A percentile compares a stretch with the other conserved stretches of the same genome.
Conservation (phyloP, 2,797 vertebrate species). For the Lates japonicus region DNA sequence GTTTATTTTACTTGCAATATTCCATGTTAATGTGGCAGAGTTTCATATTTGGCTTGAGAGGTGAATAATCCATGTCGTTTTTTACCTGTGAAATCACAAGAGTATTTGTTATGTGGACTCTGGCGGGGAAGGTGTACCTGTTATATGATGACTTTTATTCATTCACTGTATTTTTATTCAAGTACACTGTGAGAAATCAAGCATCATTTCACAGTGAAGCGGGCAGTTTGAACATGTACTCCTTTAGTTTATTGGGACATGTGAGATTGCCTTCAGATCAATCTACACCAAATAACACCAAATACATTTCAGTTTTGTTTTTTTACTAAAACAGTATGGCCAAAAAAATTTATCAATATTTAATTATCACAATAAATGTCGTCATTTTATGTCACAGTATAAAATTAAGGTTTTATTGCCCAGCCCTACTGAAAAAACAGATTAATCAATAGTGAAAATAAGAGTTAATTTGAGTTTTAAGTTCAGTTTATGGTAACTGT, state of each 20-base stretch:
- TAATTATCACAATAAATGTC: too few species aligned
- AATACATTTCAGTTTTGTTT: too few species aligned
- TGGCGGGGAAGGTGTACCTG: neutral
- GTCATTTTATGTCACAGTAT: too few species aligned
- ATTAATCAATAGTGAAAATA: too few species aligned
- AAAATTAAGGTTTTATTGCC: too few species aligned
- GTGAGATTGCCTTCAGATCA: too few species aligned
- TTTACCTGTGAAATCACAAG: neutral
- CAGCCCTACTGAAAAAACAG: too few species aligned
- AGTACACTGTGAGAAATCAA: neutral
- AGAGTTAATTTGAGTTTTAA: neutral
- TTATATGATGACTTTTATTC: neutral
- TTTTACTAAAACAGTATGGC: too few species aligned
- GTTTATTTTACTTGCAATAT: neutral
- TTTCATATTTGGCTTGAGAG: neutral
- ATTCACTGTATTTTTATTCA: neutral
- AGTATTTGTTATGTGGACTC: too few species aligned
- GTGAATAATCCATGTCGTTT: neutral
- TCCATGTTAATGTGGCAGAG: neutral
- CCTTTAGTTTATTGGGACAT: too few species aligned
- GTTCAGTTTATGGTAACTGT: neutral
- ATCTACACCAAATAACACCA: too few species aligned
- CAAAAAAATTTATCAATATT: too few species aligned
- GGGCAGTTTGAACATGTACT: neutral
- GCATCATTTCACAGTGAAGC: neutral